Conservation (phyloP, 1,140 invertebrate species). For the Rhagoletis zephyria region DNA sequence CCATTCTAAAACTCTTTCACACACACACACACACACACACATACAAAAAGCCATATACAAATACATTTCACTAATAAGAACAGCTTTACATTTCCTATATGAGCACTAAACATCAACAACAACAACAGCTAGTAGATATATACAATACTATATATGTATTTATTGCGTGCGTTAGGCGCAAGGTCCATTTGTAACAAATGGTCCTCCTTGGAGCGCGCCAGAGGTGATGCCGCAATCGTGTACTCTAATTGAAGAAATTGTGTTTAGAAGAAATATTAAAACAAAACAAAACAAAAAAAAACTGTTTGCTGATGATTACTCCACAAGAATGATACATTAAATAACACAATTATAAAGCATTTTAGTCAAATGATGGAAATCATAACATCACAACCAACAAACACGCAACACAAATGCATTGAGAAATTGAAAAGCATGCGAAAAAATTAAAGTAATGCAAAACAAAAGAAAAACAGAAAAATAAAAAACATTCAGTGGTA, state of each 20-base stretch:
- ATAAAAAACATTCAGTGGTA: not conserved
- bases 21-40: not conserved
- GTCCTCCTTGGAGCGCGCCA: not conserved
- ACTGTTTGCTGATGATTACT: conserved; percentile 33
- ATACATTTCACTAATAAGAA: not conserved
- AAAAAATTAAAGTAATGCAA: not conserved
- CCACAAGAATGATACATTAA: not conserved
- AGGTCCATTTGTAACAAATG: conserved; percentile 43
- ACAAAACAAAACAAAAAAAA: conserved; percentile 37
- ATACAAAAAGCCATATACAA: not conserved
- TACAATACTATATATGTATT: conserved; percentile 28
- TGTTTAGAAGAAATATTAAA: conserved; percentile 44
- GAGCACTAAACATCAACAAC: conserved; percentile 52
- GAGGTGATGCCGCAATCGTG: conserved; percentile 5
- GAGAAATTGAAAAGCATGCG: conserved; percentile 8
- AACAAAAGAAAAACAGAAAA: not conserved
- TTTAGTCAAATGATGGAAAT: conserved; percentile 33
- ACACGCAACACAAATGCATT: not conserved
- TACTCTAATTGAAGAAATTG: conserved; percentile 40
- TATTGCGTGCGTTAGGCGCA: conserved; percentile 1
- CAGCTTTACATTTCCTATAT: not conserved
- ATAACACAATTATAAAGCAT: not conserved
- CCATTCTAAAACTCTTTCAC: not conserved
- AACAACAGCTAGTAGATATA: conserved; percentile 46
- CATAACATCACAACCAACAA: conserved; percentile 6